Base-by-base conservation (phyloP, 2,113 vertebrate species). In the Alosa alosa region DNA sequence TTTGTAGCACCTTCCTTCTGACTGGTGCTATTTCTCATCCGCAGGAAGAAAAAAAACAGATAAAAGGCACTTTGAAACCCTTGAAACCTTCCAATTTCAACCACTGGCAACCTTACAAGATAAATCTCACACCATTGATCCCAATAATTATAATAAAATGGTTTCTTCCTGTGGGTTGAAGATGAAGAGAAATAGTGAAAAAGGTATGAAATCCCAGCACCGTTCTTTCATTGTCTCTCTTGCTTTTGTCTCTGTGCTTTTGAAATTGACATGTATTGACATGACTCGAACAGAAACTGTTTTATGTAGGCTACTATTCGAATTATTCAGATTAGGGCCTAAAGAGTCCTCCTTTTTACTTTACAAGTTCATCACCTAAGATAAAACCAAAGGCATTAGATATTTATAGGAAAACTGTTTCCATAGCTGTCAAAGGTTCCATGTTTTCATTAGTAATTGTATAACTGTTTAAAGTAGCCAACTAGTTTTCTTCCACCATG, bases 1-100 rank as follows among this genome's bases (percentile, higher is more conserved):
- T 44, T 64, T 45, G 45, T 17, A 41, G 13, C n/a, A 10, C 83
- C 83, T 81, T 84, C 52, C 83, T 45, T 87, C 87, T 91, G 89
- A 90, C 87, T 87, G 86, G 81, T 81, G 64, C 84, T 88, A 87
- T 84, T 57, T 47, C 90, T 88, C 84, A 89, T 87, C 89, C 92
- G 89, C 92, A 94, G 93, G 93, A 15, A 94, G 94, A 90, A 94
- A 90, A 94, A 90, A 87, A 87, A 86, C 84, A 89, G 88, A 94
- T 94, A 88, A 95, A 94, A 93, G 92, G 86, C 84, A 86, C 92
- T 94, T 94, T 94, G 93, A 94, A 92, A 90, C 90, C 88, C 88
- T 87, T 55, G 50, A 82, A 88, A 88, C 87, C 72, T 81, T 13
- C 39, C 82, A 88, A 86, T 88, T 88, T 86, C 41, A 60, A 11